Conservation (phyloP, 2,797 vertebrate genomes). For the Aplochiton taeniatus region DNA sequence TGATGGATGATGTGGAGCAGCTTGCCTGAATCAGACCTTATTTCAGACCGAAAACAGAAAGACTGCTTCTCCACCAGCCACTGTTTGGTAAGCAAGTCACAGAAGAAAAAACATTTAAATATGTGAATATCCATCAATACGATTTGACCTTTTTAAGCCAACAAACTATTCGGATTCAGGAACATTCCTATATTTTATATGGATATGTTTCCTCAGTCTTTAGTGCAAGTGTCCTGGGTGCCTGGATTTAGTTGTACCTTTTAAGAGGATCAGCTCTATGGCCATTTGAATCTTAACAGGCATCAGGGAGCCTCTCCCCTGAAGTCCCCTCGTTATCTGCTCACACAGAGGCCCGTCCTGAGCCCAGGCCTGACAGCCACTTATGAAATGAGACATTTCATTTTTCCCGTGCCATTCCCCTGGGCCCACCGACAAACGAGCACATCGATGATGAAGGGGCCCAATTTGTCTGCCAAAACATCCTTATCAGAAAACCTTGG, state of each 20-base stretch:
- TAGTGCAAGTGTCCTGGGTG: constrained; percentile 1
- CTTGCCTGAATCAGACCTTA: background rate
- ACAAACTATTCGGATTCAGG: no score
- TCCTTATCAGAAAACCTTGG: constrained; percentile 68
- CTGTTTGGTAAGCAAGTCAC: no score
- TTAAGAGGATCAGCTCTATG: constrained; percentile 9
- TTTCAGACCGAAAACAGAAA: background rate
- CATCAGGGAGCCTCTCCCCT: constrained; percentile 20
- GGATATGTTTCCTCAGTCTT: background rate
- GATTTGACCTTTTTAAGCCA: no score
- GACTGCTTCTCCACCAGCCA: no score
- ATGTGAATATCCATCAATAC: no score
- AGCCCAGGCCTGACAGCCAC: constrained; percentile 40
- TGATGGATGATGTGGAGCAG: constrained; percentile 24
- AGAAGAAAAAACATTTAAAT: no score
- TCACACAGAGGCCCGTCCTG: constrained; percentile 37
- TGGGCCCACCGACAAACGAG: constrained; percentile 16
- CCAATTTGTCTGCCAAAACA: constrained; percentile 59
- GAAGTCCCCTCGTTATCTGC: constrained; percentile 48
- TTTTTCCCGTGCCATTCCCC: constrained; percentile 20
- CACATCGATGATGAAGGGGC: constrained; percentile 37
- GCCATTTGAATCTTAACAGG: background rate
- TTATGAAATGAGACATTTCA: constrained; percentile 47
- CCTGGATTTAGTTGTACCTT: constrained; percentile 7
- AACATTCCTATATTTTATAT: no score